phyloP scores from a whole-genome alignment of 2,113 vertebrate genomes.

The Pseudonaja textilis region DNA sequence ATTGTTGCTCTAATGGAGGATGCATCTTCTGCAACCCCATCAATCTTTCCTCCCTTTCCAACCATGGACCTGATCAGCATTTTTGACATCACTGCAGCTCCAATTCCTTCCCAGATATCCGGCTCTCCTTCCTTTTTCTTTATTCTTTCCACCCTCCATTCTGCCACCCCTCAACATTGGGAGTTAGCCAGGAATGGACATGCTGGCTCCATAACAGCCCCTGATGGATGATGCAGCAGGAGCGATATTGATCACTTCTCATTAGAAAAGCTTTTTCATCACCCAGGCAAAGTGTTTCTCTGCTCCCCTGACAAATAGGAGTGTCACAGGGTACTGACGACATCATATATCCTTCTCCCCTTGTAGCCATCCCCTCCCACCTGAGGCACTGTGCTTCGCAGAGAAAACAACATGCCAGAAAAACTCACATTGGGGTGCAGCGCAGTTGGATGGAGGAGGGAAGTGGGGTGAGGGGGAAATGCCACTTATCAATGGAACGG shows the following conservation, averaged over 20 bases:
- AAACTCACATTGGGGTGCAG: not conserved
- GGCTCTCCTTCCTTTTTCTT: not conserved
- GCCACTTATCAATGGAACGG: not conserved
- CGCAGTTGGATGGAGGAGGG: not conserved
- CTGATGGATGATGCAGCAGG: slow-evolving; percentile 21
- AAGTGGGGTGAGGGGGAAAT: not conserved
- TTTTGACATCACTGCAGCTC: not conserved
- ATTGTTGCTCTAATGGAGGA: not conserved
- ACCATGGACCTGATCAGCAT: not conserved
- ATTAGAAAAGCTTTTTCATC: slow-evolving; percentile 39
- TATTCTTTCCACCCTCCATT: not conserved
- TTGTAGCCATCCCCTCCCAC: not conserved
- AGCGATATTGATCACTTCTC: slow-evolving; percentile 34
- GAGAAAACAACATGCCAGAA: not conserved
- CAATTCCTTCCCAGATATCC: not conserved
- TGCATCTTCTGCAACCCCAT: slow-evolving; percentile 7
- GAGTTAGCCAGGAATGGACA: slow-evolving; percentile 18
- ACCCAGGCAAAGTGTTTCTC: slow-evolving; percentile 38
- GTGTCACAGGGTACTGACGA: slow-evolving; percentile 28
- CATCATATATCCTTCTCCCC: slow-evolving; percentile 29
- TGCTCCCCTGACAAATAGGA: slow-evolving; percentile 34
- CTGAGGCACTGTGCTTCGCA: not conserved
- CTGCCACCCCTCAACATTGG: not conserved
- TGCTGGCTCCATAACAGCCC: not conserved
- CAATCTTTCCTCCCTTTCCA: slow-evolving; percentile 4